These are phyloP conservation scores for Gymnocheta viridis DNA, from an alignment of 2,888 invertebrate species.

Conservation along the genomic window DNA sequence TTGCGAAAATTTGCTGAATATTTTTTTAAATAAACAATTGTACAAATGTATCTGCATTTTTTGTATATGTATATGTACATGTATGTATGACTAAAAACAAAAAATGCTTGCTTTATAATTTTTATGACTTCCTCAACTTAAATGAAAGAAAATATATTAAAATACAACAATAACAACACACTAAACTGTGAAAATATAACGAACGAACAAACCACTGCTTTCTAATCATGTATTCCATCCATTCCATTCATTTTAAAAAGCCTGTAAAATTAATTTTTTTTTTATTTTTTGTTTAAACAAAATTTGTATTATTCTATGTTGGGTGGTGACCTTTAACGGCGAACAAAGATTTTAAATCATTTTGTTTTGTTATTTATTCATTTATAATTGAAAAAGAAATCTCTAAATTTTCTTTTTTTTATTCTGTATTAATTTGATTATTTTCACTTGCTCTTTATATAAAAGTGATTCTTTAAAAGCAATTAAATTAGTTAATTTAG, in stretches of 20 bases:
- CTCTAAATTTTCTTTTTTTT: constrained; percentile 7
- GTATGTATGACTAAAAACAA: background rate
- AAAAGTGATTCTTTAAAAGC: constrained; percentile 12
- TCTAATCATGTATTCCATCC: constrained; percentile 8
- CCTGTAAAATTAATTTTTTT: constrained; percentile 14
- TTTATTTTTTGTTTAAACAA: constrained; percentile 34
- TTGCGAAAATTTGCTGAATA: background rate
- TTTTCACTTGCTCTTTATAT: constrained; percentile 36
- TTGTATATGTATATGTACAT: background rate
- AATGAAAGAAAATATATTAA: constrained; percentile 43
- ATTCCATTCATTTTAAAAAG: constrained; percentile 22
- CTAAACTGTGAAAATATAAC: constrained; percentile 13
- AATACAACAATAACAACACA: constrained; percentile 19
- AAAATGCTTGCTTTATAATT: constrained; percentile 23
- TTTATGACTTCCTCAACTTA: constrained; percentile 59
- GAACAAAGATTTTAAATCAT: constrained; percentile 57
- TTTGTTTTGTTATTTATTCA: constrained; percentile 32
- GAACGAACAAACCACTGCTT: constrained; percentile 27
- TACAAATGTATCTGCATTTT: background rate
- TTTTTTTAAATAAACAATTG: background rate
- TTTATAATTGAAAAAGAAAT: constrained; percentile 22
- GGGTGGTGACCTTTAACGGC: constrained; percentile 59
- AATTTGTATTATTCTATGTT: constrained; percentile 37
- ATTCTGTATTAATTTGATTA: constrained; percentile 26
- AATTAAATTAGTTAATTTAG: constrained; percentile 42